Base-by-base conservation (phyloP, 2,113 vertebrate species). In the Hypomesus transpacificus region DNA sequence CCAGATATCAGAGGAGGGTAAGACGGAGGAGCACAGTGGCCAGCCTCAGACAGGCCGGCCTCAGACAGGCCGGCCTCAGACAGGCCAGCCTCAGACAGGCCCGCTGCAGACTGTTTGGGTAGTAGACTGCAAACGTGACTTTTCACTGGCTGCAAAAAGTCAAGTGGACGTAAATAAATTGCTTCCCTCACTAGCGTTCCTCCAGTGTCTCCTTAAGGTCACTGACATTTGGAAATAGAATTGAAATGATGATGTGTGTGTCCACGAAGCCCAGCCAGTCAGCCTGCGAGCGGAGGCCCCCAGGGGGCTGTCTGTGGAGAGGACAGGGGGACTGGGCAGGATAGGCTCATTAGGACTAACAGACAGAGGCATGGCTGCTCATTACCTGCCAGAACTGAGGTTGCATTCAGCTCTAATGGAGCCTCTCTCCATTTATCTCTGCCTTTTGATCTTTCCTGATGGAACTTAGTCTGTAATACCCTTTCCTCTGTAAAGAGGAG, bases 1-100 rank as follows among this genome's bases (percentile, higher is more conserved):
- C 87, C 94, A 91, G 87, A 92, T 98, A 77, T 96, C 96, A 81
- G 97, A 96, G 89, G 95, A 96, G 92, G 94, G 61, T 64, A 34
- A 64, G 61, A 39, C 20, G 14, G 14, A 59, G 57, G 5, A 59
- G n/a, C 50, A 20, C 11, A 64, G 18, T 51, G n/a, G 39, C 39
- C 39, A 46, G 39, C 7, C 9, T 13, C 7, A 46, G 6, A 34
- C 31, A 6, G 31, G 31, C 7, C 5, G 0, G 5, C 7, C 6
- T 4, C 31, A 34, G 31, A 34, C 31, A 26, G 24, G 24, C 24
- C 24, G 3, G 24, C 24, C 24, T 26, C 24, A 26, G 24, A 26
- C 24, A 26, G 24, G 24, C 24, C 24, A 26, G 24, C 24, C 24
- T 26, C 24, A 26, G 24, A 26, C 24, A 2, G 24, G 3, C 24